phyloP scores from a whole-genome alignment of 2,113 vertebrate genomes.

The Butorides virescens region DNA sequence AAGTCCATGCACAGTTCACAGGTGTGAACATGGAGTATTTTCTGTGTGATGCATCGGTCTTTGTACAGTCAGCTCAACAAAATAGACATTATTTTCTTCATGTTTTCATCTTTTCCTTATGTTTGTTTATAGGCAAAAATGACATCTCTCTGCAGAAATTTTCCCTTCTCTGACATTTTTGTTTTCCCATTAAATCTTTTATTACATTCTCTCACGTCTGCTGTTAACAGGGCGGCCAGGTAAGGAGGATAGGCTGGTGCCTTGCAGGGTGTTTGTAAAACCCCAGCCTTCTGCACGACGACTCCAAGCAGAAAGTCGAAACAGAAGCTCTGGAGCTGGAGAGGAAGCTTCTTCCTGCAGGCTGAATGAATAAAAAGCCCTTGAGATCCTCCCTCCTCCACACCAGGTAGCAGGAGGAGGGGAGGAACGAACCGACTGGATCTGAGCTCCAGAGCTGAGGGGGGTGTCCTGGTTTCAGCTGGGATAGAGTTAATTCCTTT shows the following conservation, averaged over 20 bases:
- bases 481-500: too few relatives aligned
- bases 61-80: neutral
- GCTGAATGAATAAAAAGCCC: neutral
- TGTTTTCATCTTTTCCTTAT: neutral
- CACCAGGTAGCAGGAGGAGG: neutral
- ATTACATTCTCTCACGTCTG: neutral
- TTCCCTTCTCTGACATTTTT: neutral
- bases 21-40: neutral
- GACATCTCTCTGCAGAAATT: neutral
- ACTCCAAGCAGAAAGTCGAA: neutral
- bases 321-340: neutral
- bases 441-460: neutral
- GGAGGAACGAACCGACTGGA: rapidly evolving
- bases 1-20: neutral
- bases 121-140: neutral
- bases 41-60: neutral
- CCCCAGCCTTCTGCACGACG: neutral
- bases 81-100: neutral
- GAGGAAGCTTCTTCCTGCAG: neutral
- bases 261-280: neutral
- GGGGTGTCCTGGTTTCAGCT: too few relatives aligned
- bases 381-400: neutral
- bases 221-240: neutral
- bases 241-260: neutral
- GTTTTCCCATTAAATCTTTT: neutral